Base-by-base conservation (phyloP, 2,113 vertebrate species). In the Onychostruthus taczanowskii region DNA sequence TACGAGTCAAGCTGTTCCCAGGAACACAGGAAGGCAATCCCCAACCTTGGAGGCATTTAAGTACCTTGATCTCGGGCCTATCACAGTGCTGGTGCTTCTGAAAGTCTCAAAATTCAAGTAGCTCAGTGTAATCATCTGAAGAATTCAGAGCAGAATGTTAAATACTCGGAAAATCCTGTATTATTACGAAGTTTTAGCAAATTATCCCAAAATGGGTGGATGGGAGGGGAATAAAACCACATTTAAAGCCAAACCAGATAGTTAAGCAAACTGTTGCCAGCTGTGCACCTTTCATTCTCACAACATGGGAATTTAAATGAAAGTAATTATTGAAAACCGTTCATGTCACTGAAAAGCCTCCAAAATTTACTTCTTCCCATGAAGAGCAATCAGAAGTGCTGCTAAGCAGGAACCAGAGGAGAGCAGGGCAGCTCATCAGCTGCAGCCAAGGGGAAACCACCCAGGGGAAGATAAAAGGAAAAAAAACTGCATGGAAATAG, bases 91-190 rank as follows among this genome's bases (percentile, higher is more conserved):
- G n/a, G n/a, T 24, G 53, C 83, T 96, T 61, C 72, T 67, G 8
- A 77, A 92, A 80, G 63, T 67, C 87, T 86, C 85, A 10, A 10
- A 37, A 52, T 77, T 92, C 88, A 79, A 92, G 90, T 13, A 89
- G 94, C 69, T 95, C 92, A 76, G 46, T 7, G 83, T 84, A 92
- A 96, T 92, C 88, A 86, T 58, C 69, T 58, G 0, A 93, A 67
- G 92, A 96, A 96, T 93, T 81, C 41, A 20, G 80, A 90, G 86
- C 62, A 87, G 73, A 75, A 82, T 21, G 62, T 55, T 44, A 80
- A 93, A 92, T 56, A 50, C 63, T 94, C 35, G 0, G 31, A 79
- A 91, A 93, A 87, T 63, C 75, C 84, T 37, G 1, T 33, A 56
- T 73, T 84, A 90, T 33, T 80, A 63, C 13, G 0, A 73, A 90